A percentile compares a stretch with the other conserved stretches of the same genome.
phyloP scores from a whole-genome alignment of 2,888 invertebrate genomes.

The Hipparchia sbordonii region DNA sequence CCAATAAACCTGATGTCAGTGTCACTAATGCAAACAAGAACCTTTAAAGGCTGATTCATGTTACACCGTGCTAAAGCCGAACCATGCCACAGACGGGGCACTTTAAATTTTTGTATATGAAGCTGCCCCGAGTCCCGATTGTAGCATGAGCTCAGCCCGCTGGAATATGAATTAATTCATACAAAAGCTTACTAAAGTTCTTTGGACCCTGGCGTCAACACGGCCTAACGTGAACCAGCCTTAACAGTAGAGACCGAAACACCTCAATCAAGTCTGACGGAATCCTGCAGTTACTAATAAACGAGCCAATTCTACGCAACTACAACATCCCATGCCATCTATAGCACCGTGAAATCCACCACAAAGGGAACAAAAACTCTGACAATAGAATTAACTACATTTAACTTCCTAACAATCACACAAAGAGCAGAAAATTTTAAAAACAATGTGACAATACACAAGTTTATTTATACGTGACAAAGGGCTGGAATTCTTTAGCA shows the following conservation, averaged over 20 bases:
- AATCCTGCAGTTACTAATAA: slow-evolving; percentile 72
- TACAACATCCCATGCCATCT: slow-evolving; percentile 56
- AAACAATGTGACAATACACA: slow-evolving; percentile 67
- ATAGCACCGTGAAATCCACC: slow-evolving; percentile 66
- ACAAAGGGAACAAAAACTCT: slow-evolving; percentile 55
- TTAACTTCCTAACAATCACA: slow-evolving; percentile 80
- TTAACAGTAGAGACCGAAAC: slow-evolving; percentile 40
- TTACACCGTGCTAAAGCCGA: too few relatives aligned
- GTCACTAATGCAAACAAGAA: too few relatives aligned
- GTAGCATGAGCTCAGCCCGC: too few relatives aligned
- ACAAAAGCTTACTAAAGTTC: too few relatives aligned
- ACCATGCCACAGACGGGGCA: too few relatives aligned
- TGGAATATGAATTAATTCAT: too few relatives aligned
- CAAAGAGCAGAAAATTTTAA: slow-evolving; percentile 67
- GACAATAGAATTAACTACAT: slow-evolving; percentile 75
- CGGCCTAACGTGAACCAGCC: too few relatives aligned
- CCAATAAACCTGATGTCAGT: too few relatives aligned
- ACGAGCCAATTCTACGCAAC: slow-evolving; percentile 72
- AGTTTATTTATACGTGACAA: slow-evolving; percentile 54
- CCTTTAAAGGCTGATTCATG: too few relatives aligned
- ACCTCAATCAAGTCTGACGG: slow-evolving; percentile 68
- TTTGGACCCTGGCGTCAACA: too few relatives aligned
- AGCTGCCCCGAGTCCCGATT: too few relatives aligned
- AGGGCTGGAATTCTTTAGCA: slow-evolving; percentile 54
- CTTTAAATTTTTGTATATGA: too few relatives aligned